Evolutionary conservation across 2,113 vertebrate species (phyloP).

Genomic region (Alouatta palliata): DNA sequence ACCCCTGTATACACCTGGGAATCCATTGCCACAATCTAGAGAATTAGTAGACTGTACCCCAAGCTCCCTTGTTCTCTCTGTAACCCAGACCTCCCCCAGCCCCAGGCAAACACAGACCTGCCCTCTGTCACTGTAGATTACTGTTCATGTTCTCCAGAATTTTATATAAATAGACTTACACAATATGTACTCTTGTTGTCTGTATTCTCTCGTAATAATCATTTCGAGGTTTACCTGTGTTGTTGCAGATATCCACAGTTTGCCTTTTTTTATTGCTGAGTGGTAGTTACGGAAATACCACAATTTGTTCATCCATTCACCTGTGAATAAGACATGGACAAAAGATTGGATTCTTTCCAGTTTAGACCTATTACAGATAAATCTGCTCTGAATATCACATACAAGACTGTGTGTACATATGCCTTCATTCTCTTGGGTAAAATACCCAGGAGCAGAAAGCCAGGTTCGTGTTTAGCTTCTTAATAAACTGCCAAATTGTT

Average conservation of each 20-base stretch:
- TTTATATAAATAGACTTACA: neutral
- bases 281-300: neutral
- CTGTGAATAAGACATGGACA: neutral
- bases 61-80: neutral
- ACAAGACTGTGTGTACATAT: neutral
- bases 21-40: neutral
- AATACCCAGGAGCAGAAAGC: neutral
- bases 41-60: neutral
- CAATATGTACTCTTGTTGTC: too few relatives aligned
- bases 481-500: neutral
- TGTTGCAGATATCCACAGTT: neutral
- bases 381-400: neutral
- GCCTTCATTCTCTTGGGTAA: neutral
- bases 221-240: neutral
- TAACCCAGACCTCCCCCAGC: neutral
- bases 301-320: neutral
- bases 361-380: neutral
- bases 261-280: neutral
- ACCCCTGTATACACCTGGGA: fast-evolving
- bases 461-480: neutral
- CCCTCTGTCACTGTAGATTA: neutral
- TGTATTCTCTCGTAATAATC: neutral
- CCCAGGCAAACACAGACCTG: neutral
- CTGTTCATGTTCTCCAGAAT: neutral
- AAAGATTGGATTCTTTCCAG: neutral